Evolutionary conservation across 1,140 invertebrate genomes (phyloP).

Genomic region (Caenorhabditis latens): DNA sequence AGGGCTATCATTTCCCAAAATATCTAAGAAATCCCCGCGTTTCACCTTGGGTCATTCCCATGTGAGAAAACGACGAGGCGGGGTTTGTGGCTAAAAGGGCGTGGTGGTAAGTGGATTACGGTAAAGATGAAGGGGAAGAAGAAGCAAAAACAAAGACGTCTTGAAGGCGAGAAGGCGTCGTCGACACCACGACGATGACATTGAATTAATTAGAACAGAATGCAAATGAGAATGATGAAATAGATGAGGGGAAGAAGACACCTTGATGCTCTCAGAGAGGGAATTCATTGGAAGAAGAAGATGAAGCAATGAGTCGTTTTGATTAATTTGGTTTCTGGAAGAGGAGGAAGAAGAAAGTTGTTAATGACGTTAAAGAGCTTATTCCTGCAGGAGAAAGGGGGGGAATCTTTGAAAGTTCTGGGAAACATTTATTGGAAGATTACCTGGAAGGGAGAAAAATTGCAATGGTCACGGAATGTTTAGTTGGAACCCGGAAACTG

Average conservation of each 20-base stretch:
- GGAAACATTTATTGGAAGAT: no score
- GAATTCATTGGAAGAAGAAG: not conserved
- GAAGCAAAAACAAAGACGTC: slow-evolving; percentile 13
- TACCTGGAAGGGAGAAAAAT: no score
- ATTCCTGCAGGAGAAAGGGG: no score
- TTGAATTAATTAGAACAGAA: slow-evolving; percentile 55
- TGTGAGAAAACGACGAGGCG: not conserved
- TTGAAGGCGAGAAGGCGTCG: not conserved
- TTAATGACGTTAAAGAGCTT: not conserved
- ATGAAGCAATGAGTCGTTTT: not conserved
- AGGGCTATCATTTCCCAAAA: no score
- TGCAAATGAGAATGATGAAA: slow-evolving; percentile 53
- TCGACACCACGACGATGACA: not conserved
- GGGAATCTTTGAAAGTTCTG: no score
- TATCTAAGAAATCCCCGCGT: no score
- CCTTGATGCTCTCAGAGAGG: not conserved
- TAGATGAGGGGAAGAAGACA: not conserved
- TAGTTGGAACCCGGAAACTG: no score
- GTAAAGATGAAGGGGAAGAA: not conserved
- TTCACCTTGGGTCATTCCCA: no score
- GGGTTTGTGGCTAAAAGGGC: not conserved
- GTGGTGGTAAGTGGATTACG: slow-evolving; percentile 38
- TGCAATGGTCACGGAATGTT: no score
- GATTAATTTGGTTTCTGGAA: slow-evolving; percentile 39
- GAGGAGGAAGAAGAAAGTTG: not conserved